Percentiles rank a stretch among this genome's conserved stretches.
These are phyloP conservation scores for Pelodytes ibericus DNA, from an alignment of 2,797 vertebrate species.

Conservation along the genomic window DNA sequence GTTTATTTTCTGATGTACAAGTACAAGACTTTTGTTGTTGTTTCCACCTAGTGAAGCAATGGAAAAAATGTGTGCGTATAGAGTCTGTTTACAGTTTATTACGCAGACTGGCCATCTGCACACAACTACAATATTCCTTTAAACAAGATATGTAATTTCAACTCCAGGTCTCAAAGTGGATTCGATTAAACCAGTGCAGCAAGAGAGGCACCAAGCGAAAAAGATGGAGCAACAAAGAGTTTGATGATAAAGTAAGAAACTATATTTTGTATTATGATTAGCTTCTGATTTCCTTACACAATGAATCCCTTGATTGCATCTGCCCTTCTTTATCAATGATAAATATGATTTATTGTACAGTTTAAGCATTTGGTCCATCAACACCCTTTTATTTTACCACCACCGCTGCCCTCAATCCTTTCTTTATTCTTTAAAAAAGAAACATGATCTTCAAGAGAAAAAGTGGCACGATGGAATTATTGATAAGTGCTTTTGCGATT, in stretches of 20 bases:
- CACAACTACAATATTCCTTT: constrained; percentile 38
- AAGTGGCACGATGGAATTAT: too few species aligned
- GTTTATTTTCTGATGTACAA: too few species aligned
- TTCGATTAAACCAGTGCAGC: constrained; percentile 76
- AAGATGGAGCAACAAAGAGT: constrained; percentile 73
- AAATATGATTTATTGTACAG: background rate
- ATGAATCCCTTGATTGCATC: background rate
- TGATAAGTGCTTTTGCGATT: too few species aligned
- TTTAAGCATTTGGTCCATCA: background rate
- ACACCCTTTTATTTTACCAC: too few species aligned
- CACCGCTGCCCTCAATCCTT: too few species aligned
- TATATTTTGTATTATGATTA: too few species aligned
- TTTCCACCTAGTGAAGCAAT: constrained; percentile 60
- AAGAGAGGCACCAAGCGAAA: constrained; percentile 84
- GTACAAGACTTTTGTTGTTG: too few species aligned
- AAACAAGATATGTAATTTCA: constrained; percentile 64
- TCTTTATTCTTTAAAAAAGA: too few species aligned
- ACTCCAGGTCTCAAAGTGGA: constrained; percentile 91
- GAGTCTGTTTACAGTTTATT: constrained; percentile 66
- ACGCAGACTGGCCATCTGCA: constrained; percentile 58
- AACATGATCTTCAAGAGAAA: too few species aligned
- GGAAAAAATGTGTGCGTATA: constrained; percentile 58
- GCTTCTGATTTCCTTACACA: too few species aligned
- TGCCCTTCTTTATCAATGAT: background rate
- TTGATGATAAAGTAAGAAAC: constrained; percentile 87